Conservation (phyloP, 2,113 vertebrate genomes). For the Scartelaos histophorus region DNA sequence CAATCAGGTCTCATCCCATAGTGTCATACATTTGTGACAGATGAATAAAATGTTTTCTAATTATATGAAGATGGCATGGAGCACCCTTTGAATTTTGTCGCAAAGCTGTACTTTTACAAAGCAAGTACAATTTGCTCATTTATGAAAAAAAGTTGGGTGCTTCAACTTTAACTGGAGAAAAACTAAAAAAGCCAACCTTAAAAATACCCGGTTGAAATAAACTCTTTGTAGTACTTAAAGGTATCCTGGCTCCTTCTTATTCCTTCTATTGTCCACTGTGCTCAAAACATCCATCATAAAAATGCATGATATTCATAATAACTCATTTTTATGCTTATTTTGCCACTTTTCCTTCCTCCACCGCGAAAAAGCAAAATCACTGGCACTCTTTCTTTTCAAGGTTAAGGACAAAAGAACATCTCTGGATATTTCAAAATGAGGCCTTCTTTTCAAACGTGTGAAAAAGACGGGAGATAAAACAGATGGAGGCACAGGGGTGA, state of each 20-base stretch:
- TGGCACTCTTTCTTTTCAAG: constrained; percentile 2
- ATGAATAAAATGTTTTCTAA: too few relatives aligned
- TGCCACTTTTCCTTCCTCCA: not conserved
- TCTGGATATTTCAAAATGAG: not conserved
- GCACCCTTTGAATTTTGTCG: too few relatives aligned
- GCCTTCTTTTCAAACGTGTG: not conserved
- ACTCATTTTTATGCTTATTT: not conserved
- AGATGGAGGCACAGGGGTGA: constrained; percentile 26
- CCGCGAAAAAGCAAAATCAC: not conserved
- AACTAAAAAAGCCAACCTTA: not conserved
- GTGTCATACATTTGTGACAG: too few relatives aligned
- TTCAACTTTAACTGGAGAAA: too few relatives aligned
- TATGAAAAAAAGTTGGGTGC: too few relatives aligned
- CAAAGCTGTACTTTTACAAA: too few relatives aligned
- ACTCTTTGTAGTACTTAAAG: not conserved
- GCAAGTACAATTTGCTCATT: too few relatives aligned
- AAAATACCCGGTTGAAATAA: not conserved
- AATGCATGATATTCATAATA: not conserved
- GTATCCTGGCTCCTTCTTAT: not conserved
- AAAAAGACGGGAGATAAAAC: not conserved
- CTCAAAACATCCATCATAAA: not conserved
- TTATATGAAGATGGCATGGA: too few relatives aligned
- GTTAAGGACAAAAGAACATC: constrained; percentile 8
- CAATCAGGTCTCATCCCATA: too few relatives aligned
- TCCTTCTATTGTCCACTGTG: not conserved